phyloP scores from a whole-genome alignment of 2,888 invertebrate genomes.

The Eulithis testata region DNA sequence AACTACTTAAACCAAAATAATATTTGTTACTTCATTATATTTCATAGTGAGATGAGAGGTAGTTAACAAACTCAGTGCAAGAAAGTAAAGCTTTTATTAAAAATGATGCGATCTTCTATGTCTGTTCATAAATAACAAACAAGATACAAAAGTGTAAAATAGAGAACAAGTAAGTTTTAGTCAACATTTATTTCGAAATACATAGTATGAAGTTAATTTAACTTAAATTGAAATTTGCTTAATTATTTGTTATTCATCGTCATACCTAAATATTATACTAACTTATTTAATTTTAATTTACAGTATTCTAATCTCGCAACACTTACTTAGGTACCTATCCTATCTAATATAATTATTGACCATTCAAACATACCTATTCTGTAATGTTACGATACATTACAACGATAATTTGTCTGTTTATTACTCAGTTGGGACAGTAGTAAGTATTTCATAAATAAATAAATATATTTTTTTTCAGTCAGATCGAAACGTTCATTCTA shows the following conservation, averaged over 20 bases:
- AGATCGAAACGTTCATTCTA: slow-evolving; percentile 69
- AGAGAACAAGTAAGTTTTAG: slow-evolving; percentile 1
- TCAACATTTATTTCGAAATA: slow-evolving; percentile 8
- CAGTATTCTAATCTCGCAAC: slow-evolving; percentile 18
- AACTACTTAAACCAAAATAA: too few relatives aligned
- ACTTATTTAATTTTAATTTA: slow-evolving; percentile 15
- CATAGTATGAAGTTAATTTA: slow-evolving; percentile 10
- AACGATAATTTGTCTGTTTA: slow-evolving; percentile 11
- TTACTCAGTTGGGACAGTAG: slow-evolving; percentile 21
- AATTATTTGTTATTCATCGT: slow-evolving; percentile 12
- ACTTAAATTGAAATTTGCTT: slow-evolving; percentile 18
- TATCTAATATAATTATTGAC: slow-evolving; percentile 11
- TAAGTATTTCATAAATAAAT: slow-evolving; percentile 51
- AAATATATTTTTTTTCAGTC: slow-evolving; percentile 57
- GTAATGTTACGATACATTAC: slow-evolving; percentile 14
- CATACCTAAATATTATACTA: neutral
- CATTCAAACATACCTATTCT: slow-evolving; percentile 21
- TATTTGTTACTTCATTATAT: too few relatives aligned
- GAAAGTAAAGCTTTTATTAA: neutral
- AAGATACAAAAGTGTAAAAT: too few relatives aligned
- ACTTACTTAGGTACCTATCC: slow-evolving; percentile 5
- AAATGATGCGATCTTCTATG: slow-evolving; percentile 9
- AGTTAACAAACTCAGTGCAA: slow-evolving; percentile 7
- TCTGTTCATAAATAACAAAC: too few relatives aligned
- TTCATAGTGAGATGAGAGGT: neutral